phyloP scores from a whole-genome alignment of 2,888 invertebrate genomes.

The Stenoptilia bipunctidactyla region DNA sequence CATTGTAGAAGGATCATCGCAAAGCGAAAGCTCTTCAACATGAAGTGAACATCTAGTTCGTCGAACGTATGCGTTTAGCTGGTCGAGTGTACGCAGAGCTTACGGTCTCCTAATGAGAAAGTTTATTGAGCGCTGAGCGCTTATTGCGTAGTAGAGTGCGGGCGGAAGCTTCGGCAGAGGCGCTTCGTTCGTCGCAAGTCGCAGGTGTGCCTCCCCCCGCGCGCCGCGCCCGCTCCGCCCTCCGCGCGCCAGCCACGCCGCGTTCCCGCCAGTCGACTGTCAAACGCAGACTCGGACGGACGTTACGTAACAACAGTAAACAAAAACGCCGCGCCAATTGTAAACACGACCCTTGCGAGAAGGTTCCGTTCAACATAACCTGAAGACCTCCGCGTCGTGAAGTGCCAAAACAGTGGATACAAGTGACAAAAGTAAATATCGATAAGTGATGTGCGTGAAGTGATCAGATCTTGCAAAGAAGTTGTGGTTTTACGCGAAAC shows the following conservation, averaged over 20 bases:
- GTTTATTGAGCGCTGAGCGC: constrained; percentile 71
- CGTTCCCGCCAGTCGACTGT: constrained; percentile 52
- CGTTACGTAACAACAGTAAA: constrained; percentile 21
- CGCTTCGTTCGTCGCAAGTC: constrained; percentile 24
- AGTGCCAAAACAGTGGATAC: constrained; percentile 57
- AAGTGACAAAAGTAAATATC: constrained; percentile 48
- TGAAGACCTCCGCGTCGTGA: constrained; percentile 52
- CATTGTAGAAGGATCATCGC: no score
- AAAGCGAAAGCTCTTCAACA: no score
- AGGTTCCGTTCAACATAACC: constrained; percentile 57
- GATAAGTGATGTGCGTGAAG: constrained; percentile 27
- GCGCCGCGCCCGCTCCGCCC: constrained; percentile 23
- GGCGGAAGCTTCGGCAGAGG: constrained; percentile 7
- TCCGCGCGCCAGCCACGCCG: constrained; percentile 26
- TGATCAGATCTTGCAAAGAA: constrained; percentile 48
- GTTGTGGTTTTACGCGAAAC: constrained; percentile 54
- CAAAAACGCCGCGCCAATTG: constrained; percentile 59
- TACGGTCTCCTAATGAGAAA: constrained; percentile 58
- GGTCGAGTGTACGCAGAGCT: no score
- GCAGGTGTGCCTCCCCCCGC: constrained; percentile 53
- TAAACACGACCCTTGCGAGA: constrained; percentile 62
- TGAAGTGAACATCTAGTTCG: no score
- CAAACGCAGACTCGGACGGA: constrained; percentile 46
- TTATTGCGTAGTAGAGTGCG: constrained; percentile 61
- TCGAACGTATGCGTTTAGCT: no score